Evolutionary conservation across 1,140 invertebrate species (phyloP), one percentile per base, ranked within the genome.

Genomic region (Calephelis virginiensis): DNA sequence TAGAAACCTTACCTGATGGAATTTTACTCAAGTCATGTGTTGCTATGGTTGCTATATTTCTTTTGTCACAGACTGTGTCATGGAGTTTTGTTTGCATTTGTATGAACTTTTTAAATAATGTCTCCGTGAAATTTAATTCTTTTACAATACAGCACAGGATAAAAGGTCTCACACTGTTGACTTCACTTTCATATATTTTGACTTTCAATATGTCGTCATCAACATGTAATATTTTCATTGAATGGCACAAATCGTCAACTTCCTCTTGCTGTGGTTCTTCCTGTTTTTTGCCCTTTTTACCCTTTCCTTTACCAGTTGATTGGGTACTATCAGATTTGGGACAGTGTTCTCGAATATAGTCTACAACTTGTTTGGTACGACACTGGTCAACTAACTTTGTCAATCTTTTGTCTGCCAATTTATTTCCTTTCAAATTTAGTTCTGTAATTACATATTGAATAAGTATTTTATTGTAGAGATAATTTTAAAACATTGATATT

Each of bases 11-110:
- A 92, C 93, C 93, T 68, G 91, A 82, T 37, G 81, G 68, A 37
- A 97, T 86, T 73, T 94, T 94, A 37, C 89, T 91, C 61, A 96
- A 83, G 86, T 97, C 96, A 90, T 97, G 96, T 4, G 96, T 97
- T 9, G 96, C 96, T 71, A 97, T 95, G 3, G 96, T 97, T 7
- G 95, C 95, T 4, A 92, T 87, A 77, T 95, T 95, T 71, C 96
- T 88, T 77, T 96, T 96, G 40, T 96, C 93, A 84, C 96, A 97
- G 13, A 96, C 88, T 1, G 93, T 93, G 69, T 97, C 95, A 85
- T 97, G 96, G 10, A 97, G 86, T 82, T 94, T 96, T 1, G 95
- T 96, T 91, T 97, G 96, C 75, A 96, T 79, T 75, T 95, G 93
- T 70, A 97, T 95, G 74, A 97, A 97, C 82, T 94, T 95, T 77